Evolutionary conservation across 2,113 vertebrate species (phyloP).

Genomic region (Rana temporaria): DNA sequence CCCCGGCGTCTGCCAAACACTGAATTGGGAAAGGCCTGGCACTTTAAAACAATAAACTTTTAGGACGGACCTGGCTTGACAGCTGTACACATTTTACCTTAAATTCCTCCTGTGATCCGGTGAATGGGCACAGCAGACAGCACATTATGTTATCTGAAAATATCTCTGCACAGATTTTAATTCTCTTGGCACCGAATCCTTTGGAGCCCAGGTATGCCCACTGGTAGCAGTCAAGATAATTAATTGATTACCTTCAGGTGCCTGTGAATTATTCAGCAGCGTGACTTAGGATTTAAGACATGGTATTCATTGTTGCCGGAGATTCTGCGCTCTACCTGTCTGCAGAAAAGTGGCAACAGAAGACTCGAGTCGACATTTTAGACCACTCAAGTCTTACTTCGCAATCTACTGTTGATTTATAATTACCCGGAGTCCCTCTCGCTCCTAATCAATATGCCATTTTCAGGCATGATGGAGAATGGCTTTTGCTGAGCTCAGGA

Average conservation of each 20-base stretch:
- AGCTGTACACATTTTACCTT: too few relatives aligned
- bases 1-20: too few relatives aligned
- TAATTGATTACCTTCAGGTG: constrained; percentile 54
- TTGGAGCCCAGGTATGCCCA: constrained; percentile 31
- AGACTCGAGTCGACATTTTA: constrained; percentile 28
- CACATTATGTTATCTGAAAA: constrained; percentile 5
- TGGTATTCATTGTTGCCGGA: constrained; percentile 16
- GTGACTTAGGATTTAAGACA: constrained; percentile 46
- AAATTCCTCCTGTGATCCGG: too few relatives aligned
- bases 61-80: too few relatives aligned
- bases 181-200: constrained; percentile 27
- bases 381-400: constrained; percentile 29
- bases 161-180: not conserved
- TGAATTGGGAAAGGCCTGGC: too few relatives aligned
- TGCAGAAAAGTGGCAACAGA: constrained; percentile 20
- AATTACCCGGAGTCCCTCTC: constrained; percentile 43
- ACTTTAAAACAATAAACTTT: too few relatives aligned
- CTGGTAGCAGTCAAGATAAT: constrained; percentile 42
- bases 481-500: constrained; percentile 27
- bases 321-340: constrained; percentile 23
- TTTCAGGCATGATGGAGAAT: constrained; percentile 31
- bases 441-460: constrained; percentile 46
- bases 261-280: constrained; percentile 51
- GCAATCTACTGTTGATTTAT: constrained; percentile 36
- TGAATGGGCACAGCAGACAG: not conserved